Evolutionary conservation across 2,797 vertebrate species (phyloP), one percentile per base, ranked within the genome.

Genomic region (Gadopsis marmoratus): DNA sequence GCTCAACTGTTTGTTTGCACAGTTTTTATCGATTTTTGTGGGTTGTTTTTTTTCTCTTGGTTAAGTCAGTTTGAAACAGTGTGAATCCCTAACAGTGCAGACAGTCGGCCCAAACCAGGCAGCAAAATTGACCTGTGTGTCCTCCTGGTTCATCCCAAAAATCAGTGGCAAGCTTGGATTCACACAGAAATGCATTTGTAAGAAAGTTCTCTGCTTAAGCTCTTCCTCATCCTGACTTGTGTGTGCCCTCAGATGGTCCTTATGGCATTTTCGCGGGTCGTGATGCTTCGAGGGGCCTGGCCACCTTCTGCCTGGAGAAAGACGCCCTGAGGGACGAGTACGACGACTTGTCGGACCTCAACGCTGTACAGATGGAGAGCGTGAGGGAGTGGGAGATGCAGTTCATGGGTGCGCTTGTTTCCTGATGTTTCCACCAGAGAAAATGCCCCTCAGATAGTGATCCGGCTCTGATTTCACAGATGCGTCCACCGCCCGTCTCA

Each of bases 321-420:
- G 96, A 97, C 60, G 97, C 97, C 55, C 96, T 99, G 86, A 93
- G 94, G 93, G 98, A 99, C 89, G 97, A 98, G 86, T 99, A 99
- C 50, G 98, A 99, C 79, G 98, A 99, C 92, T 91, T 99, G 89
- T 99, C 98, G 0, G 98, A 99, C 93, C 96, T 99, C 94, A 99
- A 95, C 50, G 98, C 98, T 76, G 98, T 99, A 74, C 98, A 99
- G 88, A 99, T 99, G 98, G 98, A 99, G 94, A 99, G 98, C 72
- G 97, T 99, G 78, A 95, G 97, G 91, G 98, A 99, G 92, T 99
- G 98, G 98, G 98, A 99, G 95, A 99, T 99, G 98, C 98, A 99
- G 93, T 99, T 99, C 93, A 97, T 97, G 97, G 98, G 98, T 99
- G 95, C 77, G 92, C 54, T 61, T 43, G 6, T 19, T 19, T 60